Evolutionary conservation across 2,888 invertebrate species (phyloP), one percentile per base, ranked within the genome.

Genomic region (Andrena marginata): DNA sequence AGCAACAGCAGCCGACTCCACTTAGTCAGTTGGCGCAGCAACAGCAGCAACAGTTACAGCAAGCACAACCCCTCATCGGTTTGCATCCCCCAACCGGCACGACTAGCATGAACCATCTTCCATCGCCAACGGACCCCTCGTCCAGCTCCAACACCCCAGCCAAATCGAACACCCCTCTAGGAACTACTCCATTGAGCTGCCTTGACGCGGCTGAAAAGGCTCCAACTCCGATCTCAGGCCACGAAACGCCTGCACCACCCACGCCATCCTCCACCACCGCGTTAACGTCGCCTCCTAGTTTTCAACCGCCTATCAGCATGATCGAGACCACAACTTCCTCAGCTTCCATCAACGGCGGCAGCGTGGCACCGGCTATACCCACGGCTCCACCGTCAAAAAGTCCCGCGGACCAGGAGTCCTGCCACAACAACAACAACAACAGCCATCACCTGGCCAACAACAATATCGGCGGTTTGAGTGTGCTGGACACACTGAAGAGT

Each of bases 401-500:
- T 76, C 94, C 94, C 0, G 94, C 94, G 48, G 95, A 95, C 82
- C 89, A 89, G 49, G 94, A 94, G 56, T 90, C 93, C 33, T 93
- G 93, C 78, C 93, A 93, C 89, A 93, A 93, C 69, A 95, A 95
- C 93, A 95, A 95, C 86, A 95, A 95, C 85, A 95, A 94, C 94
- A 95, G 93, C 72, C 95, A 95, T 86, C 95, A 94, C 65, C 90
- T 94, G 64, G 91, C 94, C 90, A 92, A 95, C 94, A 93, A 93
- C 75, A 93, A 92, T 94, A 94, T 93, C 85, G 94, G 93, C 70
- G 88, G 93, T 23, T 89, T 94, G 85, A 92, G 95, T 94, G 94
- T 95, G 93, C 90, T 95, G 65, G 95, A 95, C 85, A 94, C 94
- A 76, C 93, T 96, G 64, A 95, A 96, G 91, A 95, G 95, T 90